phyloP scores from a whole-genome alignment of 2,888 invertebrate genomes.

The Leptopilina syphax region DNA sequence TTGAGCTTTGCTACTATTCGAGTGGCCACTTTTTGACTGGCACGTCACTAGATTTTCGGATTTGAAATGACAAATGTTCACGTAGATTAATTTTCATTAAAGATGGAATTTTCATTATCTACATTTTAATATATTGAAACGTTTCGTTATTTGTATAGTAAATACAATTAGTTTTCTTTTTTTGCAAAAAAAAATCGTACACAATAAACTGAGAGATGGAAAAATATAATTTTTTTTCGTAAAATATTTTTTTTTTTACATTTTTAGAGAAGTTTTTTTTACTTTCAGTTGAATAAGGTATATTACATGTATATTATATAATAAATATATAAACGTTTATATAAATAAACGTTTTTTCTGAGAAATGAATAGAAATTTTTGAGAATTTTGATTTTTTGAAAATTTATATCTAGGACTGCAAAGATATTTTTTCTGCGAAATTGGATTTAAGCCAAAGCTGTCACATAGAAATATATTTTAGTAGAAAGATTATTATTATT shows the following conservation, averaged over 20 bases:
- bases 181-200: too few relatives aligned
- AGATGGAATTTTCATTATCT: background rate
- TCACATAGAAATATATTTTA: background rate
- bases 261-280: too few relatives aligned
- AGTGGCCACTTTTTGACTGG: conserved; percentile 4
- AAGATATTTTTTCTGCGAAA: background rate
- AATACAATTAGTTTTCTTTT: too few relatives aligned
- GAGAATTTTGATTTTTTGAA: background rate
- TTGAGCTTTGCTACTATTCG: conserved; percentile 2
- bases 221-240: too few relatives aligned
- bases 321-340: too few relatives aligned
- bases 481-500: background rate
- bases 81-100: conserved; percentile 14
- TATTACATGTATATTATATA: too few relatives aligned
- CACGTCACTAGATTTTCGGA: conserved; percentile 1
- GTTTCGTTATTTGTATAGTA: too few relatives aligned
- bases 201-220: too few relatives aligned
- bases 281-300: too few relatives aligned
- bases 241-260: too few relatives aligned
- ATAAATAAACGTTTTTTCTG: too few relatives aligned
- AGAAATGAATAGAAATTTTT: background rate
- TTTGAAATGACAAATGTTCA: background rate
- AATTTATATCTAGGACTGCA: background rate
- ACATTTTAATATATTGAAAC: background rate
- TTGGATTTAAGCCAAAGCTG: conserved; percentile 31